These are phyloP conservation scores for Cyclina sinensis DNA, from an alignment of 1,140 invertebrate species.

Conservation along the genomic window DNA sequence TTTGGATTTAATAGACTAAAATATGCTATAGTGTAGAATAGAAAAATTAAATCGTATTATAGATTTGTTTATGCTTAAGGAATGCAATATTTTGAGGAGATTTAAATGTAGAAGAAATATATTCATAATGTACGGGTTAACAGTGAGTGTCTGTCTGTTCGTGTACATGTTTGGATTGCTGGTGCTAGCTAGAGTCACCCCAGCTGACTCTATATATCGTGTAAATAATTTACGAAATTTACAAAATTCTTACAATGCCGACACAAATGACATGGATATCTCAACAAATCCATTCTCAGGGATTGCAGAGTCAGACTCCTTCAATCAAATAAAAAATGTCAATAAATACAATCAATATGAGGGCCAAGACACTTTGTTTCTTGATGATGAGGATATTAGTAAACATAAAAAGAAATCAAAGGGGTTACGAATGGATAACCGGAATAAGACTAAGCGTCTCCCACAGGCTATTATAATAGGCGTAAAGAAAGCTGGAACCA, in stretches of 20 bases:
- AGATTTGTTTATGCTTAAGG: slow-evolving; percentile 38
- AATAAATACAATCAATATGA: background rate
- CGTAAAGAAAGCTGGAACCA: slow-evolving; percentile 87
- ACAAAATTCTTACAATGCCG: background rate
- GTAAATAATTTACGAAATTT: background rate
- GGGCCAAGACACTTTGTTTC: background rate
- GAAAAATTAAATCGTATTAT: background rate
- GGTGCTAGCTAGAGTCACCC: background rate
- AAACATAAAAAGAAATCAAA: background rate
- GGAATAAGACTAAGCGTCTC: slow-evolving; percentile 70
- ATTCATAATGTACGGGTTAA: slow-evolving; percentile 14
- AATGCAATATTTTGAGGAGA: slow-evolving; percentile 35
- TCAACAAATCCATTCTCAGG: background rate
- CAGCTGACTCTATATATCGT: background rate
- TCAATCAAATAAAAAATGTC: background rate
- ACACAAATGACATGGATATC: background rate
- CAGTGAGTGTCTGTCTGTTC: slow-evolving; percentile 10
- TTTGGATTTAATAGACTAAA: background rate
- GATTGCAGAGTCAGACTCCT: background rate
- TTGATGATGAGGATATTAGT: slow-evolving; percentile 35
- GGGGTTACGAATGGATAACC: background rate
- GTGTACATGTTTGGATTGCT: background rate
- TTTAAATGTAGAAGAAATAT: slow-evolving; percentile 34
- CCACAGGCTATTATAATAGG: slow-evolving; percentile 87
- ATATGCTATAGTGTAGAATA: slow-evolving; percentile 6